Conservation (phyloP, 2,888 invertebrate genomes). For the Patella caerulea region DNA sequence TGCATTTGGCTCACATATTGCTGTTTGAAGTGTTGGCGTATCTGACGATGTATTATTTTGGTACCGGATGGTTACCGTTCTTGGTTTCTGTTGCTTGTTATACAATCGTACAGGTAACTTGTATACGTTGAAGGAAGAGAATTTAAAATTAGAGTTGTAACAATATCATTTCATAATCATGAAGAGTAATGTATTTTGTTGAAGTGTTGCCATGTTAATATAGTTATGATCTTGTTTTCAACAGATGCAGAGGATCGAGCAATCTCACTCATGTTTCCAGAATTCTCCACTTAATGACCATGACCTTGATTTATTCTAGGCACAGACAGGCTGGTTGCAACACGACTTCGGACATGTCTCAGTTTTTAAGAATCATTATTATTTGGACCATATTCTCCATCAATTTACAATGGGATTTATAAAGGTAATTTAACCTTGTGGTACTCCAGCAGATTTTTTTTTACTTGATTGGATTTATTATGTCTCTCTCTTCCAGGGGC, state of each 20-base stretch:
- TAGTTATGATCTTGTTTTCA: no score
- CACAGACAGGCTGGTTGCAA: conserved; percentile 67
- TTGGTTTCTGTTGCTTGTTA: conserved; percentile 52
- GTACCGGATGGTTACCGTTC: conserved; percentile 63
- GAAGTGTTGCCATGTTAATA: no score
- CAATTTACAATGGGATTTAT: conserved; percentile 17
- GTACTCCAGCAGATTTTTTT: neutral
- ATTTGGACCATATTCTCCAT: conserved; percentile 18
- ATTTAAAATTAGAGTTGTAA: neutral
- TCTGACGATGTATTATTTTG: conserved; percentile 58
- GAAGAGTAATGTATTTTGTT: no score
- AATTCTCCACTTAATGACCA: no score
- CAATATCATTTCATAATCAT: neutral
- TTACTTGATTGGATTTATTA: neutral
- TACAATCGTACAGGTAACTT: conserved; percentile 64
- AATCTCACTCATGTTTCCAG: no score
- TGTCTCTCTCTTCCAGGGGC: conserved; percentile 55
- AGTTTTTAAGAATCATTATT: conserved; percentile 48
- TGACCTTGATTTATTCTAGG: conserved; percentile 42
- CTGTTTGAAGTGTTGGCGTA: conserved; percentile 64
- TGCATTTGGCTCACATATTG: conserved; percentile 62
- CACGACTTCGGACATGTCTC: conserved; percentile 69
- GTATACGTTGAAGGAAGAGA: neutral
- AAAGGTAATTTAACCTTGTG: conserved; percentile 8
- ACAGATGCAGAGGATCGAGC: no score